These are phyloP conservation scores for Tachina lurida DNA, from an alignment of 2,888 invertebrate species.

Conservation along the genomic window DNA sequence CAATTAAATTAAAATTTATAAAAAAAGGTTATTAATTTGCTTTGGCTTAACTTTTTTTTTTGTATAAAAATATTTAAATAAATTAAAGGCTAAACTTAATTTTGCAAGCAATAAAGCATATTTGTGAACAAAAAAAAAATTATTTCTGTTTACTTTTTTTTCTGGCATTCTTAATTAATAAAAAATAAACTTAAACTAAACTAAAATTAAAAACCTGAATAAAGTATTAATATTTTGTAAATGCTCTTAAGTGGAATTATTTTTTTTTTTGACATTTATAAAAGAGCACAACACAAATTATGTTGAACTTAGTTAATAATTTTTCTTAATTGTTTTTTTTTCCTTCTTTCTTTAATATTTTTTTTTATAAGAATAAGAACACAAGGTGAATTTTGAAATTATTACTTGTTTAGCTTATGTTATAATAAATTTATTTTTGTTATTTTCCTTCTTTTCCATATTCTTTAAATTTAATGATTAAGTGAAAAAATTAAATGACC, in stretches of 20 bases:
- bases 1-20: constrained; percentile 63
- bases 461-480: constrained; percentile 29
- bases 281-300: constrained; percentile 67
- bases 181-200: constrained; percentile 40
- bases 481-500: constrained; percentile 44
- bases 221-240: constrained; percentile 68
- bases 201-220: constrained; percentile 74
- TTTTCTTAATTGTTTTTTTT: constrained; percentile 10
- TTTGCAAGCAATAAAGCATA: constrained; percentile 65
- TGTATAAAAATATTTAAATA: constrained; percentile 37
- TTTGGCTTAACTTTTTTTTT: constrained; percentile 54
- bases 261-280: constrained; percentile 74
- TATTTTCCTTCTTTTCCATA: constrained; percentile 49
- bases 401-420: constrained; percentile 55
- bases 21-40: constrained; percentile 64
- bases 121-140: not conserved
- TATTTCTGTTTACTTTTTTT: not conserved
- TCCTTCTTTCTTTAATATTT: not conserved
- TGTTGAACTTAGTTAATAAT: constrained; percentile 67
- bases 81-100: constrained; percentile 38
- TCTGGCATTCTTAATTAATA: constrained; percentile 41
- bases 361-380: constrained; percentile 64
- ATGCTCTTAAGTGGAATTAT: not conserved
- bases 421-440: constrained; percentile 50
- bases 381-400: constrained; percentile 69